Evolutionary conservation across 1,140 invertebrate species (phyloP).

Genomic region (Drosophila persimilis): DNA sequence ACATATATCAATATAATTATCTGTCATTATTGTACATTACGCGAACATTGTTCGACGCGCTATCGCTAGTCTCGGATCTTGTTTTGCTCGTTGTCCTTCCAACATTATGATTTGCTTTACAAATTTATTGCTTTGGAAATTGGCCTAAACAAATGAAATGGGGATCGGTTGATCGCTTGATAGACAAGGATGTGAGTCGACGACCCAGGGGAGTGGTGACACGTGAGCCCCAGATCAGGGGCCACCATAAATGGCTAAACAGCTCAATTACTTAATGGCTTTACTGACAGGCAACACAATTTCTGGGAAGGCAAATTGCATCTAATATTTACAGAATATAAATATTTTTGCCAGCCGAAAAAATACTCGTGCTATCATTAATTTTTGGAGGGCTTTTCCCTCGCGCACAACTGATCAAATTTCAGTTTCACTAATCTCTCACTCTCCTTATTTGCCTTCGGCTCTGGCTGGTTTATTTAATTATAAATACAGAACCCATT

Average conservation of each 20-base stretch:
- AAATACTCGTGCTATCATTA: neutral
- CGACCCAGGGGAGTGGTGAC: conserved; percentile 60
- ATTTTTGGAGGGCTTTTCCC: conserved; percentile 7
- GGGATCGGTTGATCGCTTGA: conserved; percentile 17
- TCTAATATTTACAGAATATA: neutral
- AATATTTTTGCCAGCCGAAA: neutral
- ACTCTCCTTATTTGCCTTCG: neutral
- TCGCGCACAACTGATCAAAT: neutral
- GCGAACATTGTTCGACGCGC: conserved; percentile 15
- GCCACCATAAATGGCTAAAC: conserved; percentile 36
- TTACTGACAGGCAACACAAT: conserved; percentile 48
- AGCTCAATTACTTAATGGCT: conserved; percentile 57
- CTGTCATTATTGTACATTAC: conserved; percentile 71
- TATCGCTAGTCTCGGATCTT: conserved; percentile 48
- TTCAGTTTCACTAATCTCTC: conserved; percentile 8
- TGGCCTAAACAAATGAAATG: conserved; percentile 36
- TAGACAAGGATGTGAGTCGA: conserved; percentile 63
- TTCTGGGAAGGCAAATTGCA: neutral
- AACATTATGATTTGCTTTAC: conserved; percentile 65
- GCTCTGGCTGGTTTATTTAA: conserved; percentile 36
- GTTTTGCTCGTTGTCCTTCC: conserved; percentile 59
- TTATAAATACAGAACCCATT: conserved; percentile 31
- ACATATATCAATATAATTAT: conserved; percentile 63
- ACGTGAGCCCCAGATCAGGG: conserved; percentile 32
- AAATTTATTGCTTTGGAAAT: conserved; percentile 70